These are phyloP conservation scores for Atta cephalotes DNA, from an alignment of 1,140 invertebrate species.

Conservation along the genomic window DNA sequence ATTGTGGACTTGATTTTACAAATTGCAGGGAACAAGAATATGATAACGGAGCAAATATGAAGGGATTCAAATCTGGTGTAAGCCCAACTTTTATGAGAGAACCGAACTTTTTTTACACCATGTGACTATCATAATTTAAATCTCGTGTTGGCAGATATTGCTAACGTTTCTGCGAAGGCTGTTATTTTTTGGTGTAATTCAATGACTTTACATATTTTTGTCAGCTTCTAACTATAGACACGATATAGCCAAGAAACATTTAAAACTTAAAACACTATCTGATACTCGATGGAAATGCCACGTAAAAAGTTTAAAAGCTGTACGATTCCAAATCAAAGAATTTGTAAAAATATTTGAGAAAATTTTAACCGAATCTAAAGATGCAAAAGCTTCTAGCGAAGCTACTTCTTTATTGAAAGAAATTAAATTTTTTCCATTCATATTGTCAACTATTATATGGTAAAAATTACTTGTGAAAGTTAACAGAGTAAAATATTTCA, in stretches of 20 bases:
- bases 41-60: background rate
- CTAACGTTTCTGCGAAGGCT: constrained; percentile 9
- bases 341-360: constrained; percentile 12
- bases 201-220: constrained; percentile 2
- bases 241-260: constrained; percentile 9
- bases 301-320: constrained; percentile 3
- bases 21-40: constrained; percentile 1
- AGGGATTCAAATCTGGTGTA: background rate
- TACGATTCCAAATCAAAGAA: constrained; percentile 3
- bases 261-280: constrained; percentile 11
- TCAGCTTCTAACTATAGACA: constrained; percentile 25
- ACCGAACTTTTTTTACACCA: background rate
- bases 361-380: constrained; percentile 14
- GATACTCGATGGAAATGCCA: background rate
- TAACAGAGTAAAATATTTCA: background rate
- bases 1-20: background rate
- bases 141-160: constrained; percentile 5
- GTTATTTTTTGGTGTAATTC: constrained; percentile 17
- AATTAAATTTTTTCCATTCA: background rate
- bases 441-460: constrained; percentile 1
- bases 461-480: constrained; percentile 18
- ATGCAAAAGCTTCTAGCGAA: background rate
- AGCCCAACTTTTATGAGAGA: background rate
- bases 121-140: background rate
- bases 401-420: background rate